A percentile compares a stretch with the other conserved stretches of the same genome.
Evolutionary conservation across 64 coral and sea anemone species (phyloP).

Genomic region (Actinia tenebrosa): DNA sequence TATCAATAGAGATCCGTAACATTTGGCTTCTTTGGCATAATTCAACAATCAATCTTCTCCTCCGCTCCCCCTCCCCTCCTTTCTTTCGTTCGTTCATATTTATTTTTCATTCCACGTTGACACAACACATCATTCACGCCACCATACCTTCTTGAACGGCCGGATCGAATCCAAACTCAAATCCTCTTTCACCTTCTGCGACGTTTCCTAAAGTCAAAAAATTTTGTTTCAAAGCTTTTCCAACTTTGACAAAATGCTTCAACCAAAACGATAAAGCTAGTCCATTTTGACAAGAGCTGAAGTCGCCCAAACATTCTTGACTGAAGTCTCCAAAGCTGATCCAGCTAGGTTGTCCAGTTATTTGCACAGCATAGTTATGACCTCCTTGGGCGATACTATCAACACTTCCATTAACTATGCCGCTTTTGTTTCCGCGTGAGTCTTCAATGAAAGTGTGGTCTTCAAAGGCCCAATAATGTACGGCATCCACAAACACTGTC

Average conservation of each 20-base stretch:
- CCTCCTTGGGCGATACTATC: not conserved
- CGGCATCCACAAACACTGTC: not conserved
- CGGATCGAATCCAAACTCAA: not conserved
- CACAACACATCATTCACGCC: not conserved
- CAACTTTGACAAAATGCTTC: not conserved
- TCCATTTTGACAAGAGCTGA: slow-evolving; percentile 5
- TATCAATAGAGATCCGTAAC: not conserved
- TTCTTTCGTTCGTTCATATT: too few species aligned
- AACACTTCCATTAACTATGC: not conserved
- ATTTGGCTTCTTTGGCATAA: too few species aligned
- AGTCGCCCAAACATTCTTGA: not conserved
- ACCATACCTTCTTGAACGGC: not conserved
- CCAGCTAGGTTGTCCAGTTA: not conserved
- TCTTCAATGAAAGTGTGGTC: not conserved
- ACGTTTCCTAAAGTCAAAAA: not conserved
- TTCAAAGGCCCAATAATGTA: slow-evolving; percentile 25
- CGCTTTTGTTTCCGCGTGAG: too few species aligned
- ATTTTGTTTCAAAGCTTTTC: not conserved
- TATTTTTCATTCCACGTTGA: too few species aligned
- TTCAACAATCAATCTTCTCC: too few species aligned
- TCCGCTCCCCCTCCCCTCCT: too few species aligned
- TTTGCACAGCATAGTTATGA: not conserved
- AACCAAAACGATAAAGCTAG: slow-evolving; percentile 13
- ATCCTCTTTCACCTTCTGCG: not conserved
- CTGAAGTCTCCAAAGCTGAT: slow-evolving; percentile 5